Evolutionary conservation across 2,113 vertebrate species (phyloP), one percentile per base, ranked within the genome.

Genomic region (Motacilla alba): DNA sequence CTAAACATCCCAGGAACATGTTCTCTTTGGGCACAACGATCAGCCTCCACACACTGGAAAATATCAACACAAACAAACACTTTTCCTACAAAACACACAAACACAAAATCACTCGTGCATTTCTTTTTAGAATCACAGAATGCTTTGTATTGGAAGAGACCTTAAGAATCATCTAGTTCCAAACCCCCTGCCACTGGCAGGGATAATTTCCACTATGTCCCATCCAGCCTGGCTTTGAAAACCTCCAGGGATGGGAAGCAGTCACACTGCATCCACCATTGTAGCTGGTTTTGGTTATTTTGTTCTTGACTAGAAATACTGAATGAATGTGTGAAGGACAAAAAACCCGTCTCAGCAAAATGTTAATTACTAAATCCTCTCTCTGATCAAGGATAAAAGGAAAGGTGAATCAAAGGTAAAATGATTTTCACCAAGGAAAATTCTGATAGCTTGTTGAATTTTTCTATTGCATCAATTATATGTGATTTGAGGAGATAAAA

Each of bases 91-190:
- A 72, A 86, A 70, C 17, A 35, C 12, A 21, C 37, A 53, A 11
- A n/a, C 17, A 44, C 27, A 53, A 0, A 8, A 62, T 15, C 21
- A 49, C 9, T 23, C 0, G 0, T 39, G 14, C 43, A 3, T 9
- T 59, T 49, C 31, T 41, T 74, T 88, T 46, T 62, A 26, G 47
- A 55, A 43, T 69, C 47, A 83, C 41, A 62, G 62, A 68, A 46
- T 49, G 8, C 8, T 35, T 83, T 41, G 21, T 6, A 14, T 41
- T 90, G 41, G n/a, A 76, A 62, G 26, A 55, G 16, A 62, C 21
- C 12, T 49, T 69, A 35, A 16, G 33, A 17, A 28, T 49, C 14
- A 31, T 41, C 13, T 7, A 5, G 9, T 60, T 55, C 55, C 46
- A 55, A 53, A 7, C 2, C 4, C 39, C 2, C 2, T 83, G 47